Conservation (phyloP, 1,140 invertebrate species). For the Lucilia cuprina region DNA sequence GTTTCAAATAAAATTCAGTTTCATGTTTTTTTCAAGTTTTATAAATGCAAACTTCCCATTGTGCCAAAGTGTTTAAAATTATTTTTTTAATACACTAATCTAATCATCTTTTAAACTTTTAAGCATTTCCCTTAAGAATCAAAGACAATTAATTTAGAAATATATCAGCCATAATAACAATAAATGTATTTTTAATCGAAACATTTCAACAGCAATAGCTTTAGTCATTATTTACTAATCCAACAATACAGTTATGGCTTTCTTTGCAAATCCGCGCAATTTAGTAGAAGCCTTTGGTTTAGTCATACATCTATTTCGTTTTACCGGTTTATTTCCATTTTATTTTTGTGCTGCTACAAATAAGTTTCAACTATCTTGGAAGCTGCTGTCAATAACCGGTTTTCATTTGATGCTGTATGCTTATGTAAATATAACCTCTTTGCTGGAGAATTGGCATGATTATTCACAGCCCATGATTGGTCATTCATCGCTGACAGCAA, state of each 20-base stretch:
- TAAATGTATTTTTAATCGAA: too few relatives aligned
- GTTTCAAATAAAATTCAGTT: too few relatives aligned
- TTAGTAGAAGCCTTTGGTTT: not conserved
- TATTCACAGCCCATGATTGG: slow-evolving; percentile 7
- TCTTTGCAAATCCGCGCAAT: not conserved
- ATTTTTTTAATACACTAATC: too few relatives aligned
- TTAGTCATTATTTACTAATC: not conserved
- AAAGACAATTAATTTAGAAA: too few relatives aligned
- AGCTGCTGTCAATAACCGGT: not conserved
- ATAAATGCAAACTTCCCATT: too few relatives aligned
- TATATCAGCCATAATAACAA: too few relatives aligned
- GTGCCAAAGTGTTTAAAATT: too few relatives aligned
- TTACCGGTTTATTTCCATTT: not conserved
- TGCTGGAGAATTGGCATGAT: slow-evolving; percentile 1
- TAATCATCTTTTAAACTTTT: too few relatives aligned
- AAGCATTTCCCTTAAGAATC: too few relatives aligned
- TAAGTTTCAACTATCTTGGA: not conserved
- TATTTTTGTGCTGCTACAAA: not conserved
- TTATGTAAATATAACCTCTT: slow-evolving; percentile 8
- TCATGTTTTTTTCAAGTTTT: too few relatives aligned
- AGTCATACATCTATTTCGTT: not conserved
- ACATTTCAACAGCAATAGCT: not conserved
- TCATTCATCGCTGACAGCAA: not conserved
- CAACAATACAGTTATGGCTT: not conserved
- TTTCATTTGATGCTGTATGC: not conserved